Percentiles rank a stretch among this genome's conserved stretches.
These are phyloP conservation scores for Chlorodrepanis virens DNA, from an alignment of 2,113 vertebrate genomes.

Conservation along the genomic window DNA sequence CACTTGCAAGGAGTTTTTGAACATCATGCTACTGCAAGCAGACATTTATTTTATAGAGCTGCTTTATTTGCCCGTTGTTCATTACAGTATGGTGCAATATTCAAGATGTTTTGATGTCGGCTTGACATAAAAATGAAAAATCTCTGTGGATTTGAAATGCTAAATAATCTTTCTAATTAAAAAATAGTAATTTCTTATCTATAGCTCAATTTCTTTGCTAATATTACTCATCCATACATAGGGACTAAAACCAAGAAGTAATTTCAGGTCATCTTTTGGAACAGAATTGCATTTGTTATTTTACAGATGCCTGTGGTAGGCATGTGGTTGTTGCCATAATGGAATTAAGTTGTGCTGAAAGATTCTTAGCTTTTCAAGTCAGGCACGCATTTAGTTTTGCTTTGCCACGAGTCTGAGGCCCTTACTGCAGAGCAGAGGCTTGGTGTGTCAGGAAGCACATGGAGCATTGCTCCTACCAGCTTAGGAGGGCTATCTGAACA, in stretches of 20 bases:
- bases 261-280: neutral
- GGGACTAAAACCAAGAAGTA: neutral
- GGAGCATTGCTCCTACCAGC: neutral
- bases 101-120: neutral
- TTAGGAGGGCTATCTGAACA: neutral
- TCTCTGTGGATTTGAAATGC: neutral
- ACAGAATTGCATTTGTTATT: neutral
- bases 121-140: neutral
- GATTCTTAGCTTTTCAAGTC: neutral
- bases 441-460: neutral
- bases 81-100: neutral
- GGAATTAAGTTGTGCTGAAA: neutral
- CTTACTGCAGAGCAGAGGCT: neutral
- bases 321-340: neutral
- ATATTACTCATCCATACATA: neutral
- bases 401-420: neutral
- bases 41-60: neutral
- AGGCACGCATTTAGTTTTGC: neutral
- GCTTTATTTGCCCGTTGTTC: neutral
- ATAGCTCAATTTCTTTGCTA: neutral
- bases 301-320: neutral
- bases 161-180: neutral
- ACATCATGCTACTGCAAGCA: neutral
- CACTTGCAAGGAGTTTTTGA: neutral
- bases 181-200: neutral